These are phyloP conservation scores for Chaitophorus viminalis DNA, from an alignment of 2,888 invertebrate genomes.

Conservation along the genomic window DNA sequence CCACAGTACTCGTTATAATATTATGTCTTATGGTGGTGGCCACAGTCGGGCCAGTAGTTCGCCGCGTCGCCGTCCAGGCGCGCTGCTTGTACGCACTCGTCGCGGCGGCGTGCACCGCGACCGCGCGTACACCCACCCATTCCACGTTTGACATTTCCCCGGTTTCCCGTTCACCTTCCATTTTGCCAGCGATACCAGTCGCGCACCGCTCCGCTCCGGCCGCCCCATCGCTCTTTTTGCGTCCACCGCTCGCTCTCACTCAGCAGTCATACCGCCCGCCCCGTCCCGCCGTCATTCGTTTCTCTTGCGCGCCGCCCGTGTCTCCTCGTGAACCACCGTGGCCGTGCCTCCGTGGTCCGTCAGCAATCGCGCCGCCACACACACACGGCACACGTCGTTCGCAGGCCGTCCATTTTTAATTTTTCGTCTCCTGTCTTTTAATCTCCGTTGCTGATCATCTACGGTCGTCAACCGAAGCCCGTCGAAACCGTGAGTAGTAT, in stretches of 20 bases:
- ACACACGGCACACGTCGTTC: not conserved
- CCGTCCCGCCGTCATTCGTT: not conserved
- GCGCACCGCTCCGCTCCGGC: not conserved
- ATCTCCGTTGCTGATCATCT: not conserved
- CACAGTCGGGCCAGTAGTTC: not conserved
- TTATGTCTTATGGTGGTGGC: too few relatives aligned
- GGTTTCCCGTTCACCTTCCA: conserved; percentile 54
- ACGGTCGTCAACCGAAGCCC: not conserved
- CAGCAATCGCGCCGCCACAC: not conserved
- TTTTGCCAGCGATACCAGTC: conserved; percentile 14
- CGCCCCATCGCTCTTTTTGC: too few relatives aligned
- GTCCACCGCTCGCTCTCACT: too few relatives aligned
- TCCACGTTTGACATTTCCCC: conserved; percentile 1
- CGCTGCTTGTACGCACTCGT: not conserved
- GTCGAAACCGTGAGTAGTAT: not conserved
- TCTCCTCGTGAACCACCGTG: not conserved
- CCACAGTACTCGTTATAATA: too few relatives aligned
- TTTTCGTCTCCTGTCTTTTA: not conserved
- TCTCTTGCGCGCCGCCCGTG: not conserved
- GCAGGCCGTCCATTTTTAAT: not conserved
- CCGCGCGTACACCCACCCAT: not conserved
- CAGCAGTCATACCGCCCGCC: not conserved
- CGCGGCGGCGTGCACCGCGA: not conserved
- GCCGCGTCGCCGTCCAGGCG: not conserved
- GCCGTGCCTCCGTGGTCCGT: not conserved